These are phyloP conservation scores for Augochlora pura DNA, from an alignment of 1,140 invertebrate genomes.

Conservation along the genomic window DNA sequence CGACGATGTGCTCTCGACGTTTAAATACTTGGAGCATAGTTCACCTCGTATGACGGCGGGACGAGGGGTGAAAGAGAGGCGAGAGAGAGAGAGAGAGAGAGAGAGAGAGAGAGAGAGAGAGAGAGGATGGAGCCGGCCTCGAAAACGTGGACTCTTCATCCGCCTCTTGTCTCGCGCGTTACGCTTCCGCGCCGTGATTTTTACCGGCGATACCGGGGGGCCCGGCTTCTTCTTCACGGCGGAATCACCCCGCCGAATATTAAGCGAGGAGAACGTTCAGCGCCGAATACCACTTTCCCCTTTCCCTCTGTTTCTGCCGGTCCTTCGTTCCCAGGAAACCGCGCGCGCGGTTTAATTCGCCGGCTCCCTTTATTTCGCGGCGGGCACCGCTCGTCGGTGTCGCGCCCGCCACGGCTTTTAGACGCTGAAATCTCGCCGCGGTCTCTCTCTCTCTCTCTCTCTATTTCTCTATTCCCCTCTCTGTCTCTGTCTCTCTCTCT, in stretches of 20 bases:
- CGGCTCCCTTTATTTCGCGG: background rate
- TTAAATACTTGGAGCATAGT: conserved; percentile 45
- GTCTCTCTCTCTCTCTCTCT: no score
- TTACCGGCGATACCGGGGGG: background rate
- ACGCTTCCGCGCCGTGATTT: conserved; percentile 21
- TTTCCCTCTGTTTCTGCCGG: no score
- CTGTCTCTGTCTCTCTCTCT: no score
- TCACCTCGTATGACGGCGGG: background rate
- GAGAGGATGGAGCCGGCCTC: conserved; percentile 8
- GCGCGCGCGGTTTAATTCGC: conserved; percentile 6
- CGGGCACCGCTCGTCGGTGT: no score
- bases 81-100: no score
- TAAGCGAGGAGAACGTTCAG: background rate
- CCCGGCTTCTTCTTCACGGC: background rate
- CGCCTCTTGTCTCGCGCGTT: conserved; percentile 26
- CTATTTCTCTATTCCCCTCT: no score
- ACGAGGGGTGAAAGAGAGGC: no score
- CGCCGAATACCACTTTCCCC: no score
- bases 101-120: no score
- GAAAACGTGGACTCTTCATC: conserved; percentile 42
- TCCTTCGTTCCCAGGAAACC: no score
- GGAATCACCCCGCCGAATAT: background rate
- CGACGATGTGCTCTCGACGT: conserved; percentile 50
- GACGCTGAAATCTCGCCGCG: conserved; percentile 22
- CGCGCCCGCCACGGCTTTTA: background rate